These are phyloP conservation scores for Melanotaenia pygmaea DNA, from an alignment of 2,797 vertebrate species.

Conservation along the genomic window DNA sequence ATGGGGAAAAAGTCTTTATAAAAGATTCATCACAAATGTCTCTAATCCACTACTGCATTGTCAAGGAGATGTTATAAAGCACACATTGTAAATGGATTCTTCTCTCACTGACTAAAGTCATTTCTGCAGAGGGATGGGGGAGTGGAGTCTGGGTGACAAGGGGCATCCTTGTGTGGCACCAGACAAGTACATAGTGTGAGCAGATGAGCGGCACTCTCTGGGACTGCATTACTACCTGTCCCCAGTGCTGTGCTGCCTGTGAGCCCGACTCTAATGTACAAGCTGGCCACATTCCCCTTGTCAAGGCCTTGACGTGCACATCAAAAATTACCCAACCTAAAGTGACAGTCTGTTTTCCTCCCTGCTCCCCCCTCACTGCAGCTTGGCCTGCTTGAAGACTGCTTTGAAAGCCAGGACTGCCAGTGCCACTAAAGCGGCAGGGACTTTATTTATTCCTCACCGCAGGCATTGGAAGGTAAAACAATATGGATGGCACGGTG, in stretches of 20 bases:
- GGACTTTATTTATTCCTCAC: constrained; percentile 89
- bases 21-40: constrained; percentile 99
- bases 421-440: constrained; percentile 78
- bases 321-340: constrained; percentile 92
- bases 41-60: constrained; percentile 99
- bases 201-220: constrained; percentile 92
- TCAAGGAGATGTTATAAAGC: constrained; percentile 96
- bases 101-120: constrained; percentile 92
- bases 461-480: constrained; percentile 83
- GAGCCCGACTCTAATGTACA: constrained; percentile 93
- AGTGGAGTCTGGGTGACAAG: constrained; percentile 53
- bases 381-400: constrained; percentile 70
- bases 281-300: constrained; percentile 88
- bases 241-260: constrained; percentile 74
- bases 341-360: constrained; percentile 88
- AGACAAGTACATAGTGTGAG: constrained; percentile 87
- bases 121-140: constrained; percentile 83
- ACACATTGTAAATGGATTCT: constrained; percentile 98
- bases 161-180: constrained; percentile 83
- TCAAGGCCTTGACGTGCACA: constrained; percentile 88
- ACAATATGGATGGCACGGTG: constrained; percentile 79
- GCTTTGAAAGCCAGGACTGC: constrained; percentile 88
- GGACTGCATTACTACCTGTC: constrained; percentile 91
- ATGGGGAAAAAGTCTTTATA: constrained; percentile 88
- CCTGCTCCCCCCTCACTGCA: constrained; percentile 47